Evolutionary conservation across 1,140 invertebrate genomes (phyloP), one percentile per base, ranked within the genome.

Genomic region (Periplaneta americana): DNA sequence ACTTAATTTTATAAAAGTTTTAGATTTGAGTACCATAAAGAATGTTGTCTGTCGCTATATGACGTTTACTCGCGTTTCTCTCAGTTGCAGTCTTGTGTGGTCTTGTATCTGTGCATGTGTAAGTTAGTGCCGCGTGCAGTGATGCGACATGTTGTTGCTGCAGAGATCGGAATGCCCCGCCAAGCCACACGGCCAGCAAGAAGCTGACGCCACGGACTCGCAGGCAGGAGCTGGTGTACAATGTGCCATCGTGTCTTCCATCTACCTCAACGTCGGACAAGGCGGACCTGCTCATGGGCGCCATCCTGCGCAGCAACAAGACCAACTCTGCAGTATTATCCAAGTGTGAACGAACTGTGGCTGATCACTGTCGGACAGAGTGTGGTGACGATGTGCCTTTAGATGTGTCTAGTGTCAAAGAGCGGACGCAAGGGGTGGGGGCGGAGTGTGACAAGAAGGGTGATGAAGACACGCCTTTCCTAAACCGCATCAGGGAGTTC

Each of bases 281-380:
- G 82, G 90, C 89, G n/a, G 89, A 91, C 78, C 86, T 90, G 80
- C 80, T 91, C 37, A 83, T 91, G 74, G 89, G 89, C 74, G 91
- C 90, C 4, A 91, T 91, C 48, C 85, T 91, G 80, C 76, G 76
- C 28, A 36, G 48, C 13, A n/a, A 66, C 48, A 66, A 66, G 13
- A 66, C 48, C 48, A 28, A 28, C 22, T 66, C 48, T n/a, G 6
- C n/a, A 66, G 22, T 66, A 28, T 66, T 66, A 66, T 1, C 5
- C 8, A 66, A 66, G 48, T 66, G 48, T 11, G 22, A 66, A 1
- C 48, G 28, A n/a, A 28, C n/a, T n/a, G 48, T 6, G 28, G 48
- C 48, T 66, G 48, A 66, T 66, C 8, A 66, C 5, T 66, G 22
- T 66, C 48, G 48, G 48, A 66, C 48, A 66, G 48, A 66, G n/a